Conservation (phyloP, 2,888 invertebrate species). For the Charanyca ferruginea region DNA sequence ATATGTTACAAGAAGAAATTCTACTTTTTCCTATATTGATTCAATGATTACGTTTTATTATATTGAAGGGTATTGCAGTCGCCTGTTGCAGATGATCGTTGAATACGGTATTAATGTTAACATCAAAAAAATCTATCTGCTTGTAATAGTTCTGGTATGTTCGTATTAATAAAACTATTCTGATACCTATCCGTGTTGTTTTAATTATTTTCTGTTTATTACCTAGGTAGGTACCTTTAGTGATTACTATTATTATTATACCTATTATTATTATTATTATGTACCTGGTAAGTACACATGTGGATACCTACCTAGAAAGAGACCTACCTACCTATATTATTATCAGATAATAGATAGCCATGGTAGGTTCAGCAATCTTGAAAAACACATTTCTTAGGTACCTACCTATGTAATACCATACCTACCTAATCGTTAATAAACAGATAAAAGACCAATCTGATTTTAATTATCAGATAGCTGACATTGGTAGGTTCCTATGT, state of each 20-base stretch:
- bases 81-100: neutral
- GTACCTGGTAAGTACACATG: neutral
- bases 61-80: neutral
- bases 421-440: no score
- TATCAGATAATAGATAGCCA: neutral
- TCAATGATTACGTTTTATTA: neutral
- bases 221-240: neutral
- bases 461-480: neutral
- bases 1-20: neutral
- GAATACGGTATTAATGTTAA: neutral
- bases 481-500: no score
- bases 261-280: no score
- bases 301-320: neutral
- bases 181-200: conserved; percentile 15
- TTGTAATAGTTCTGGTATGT: neutral
- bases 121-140: no score
- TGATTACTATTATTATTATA: neutral
- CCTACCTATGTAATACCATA: no score
- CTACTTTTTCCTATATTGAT: neutral
- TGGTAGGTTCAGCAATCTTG: neutral
- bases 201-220: conserved; percentile 11
- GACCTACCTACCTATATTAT: neutral
- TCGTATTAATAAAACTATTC: conserved; percentile 15
- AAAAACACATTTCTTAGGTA: neutral
- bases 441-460: conserved; percentile 1